These are phyloP conservation scores for Ligdia adustata DNA, from an alignment of 2,888 invertebrate species.

Conservation along the genomic window DNA sequence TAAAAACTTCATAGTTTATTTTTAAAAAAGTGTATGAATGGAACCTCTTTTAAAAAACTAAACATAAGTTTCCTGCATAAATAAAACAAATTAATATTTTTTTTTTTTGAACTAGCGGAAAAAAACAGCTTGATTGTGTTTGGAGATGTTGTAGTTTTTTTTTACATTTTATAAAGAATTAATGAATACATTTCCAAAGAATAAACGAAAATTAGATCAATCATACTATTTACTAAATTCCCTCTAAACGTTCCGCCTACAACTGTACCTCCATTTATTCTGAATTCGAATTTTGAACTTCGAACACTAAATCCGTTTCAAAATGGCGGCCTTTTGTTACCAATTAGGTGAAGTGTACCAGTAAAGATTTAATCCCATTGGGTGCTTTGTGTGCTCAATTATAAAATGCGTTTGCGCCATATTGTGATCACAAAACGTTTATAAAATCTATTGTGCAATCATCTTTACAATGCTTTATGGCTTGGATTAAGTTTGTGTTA, in stretches of 20 bases:
- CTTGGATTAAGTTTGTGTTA: slow-evolving; percentile 21
- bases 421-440: slow-evolving; percentile 49
- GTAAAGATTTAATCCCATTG: slow-evolving; percentile 61
- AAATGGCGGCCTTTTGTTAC: slow-evolving; percentile 62
- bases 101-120: too few relatives aligned
- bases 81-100: too few relatives aligned
- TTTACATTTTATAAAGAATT: too few relatives aligned
- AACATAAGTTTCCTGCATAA: too few relatives aligned
- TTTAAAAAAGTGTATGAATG: too few relatives aligned
- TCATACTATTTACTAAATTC: too few relatives aligned
- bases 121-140: too few relatives aligned
- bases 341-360: slow-evolving; percentile 65
- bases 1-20: too few relatives aligned
- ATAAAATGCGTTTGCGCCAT: slow-evolving; percentile 47
- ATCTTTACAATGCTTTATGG: slow-evolving; percentile 32
- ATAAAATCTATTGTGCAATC: slow-evolving; percentile 39
- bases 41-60: too few relatives aligned
- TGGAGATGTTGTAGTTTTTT: too few relatives aligned
- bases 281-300: slow-evolving; percentile 52
- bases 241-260: slow-evolving; percentile 22
- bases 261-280: slow-evolving; percentile 31
- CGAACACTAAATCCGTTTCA: slow-evolving; percentile 51
- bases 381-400: slow-evolving; percentile 50
- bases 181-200: too few relatives aligned
- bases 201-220: too few relatives aligned